These are phyloP conservation scores for Cataglyphis altisquamis DNA, from an alignment of 2,888 invertebrate species.

Conservation along the genomic window DNA sequence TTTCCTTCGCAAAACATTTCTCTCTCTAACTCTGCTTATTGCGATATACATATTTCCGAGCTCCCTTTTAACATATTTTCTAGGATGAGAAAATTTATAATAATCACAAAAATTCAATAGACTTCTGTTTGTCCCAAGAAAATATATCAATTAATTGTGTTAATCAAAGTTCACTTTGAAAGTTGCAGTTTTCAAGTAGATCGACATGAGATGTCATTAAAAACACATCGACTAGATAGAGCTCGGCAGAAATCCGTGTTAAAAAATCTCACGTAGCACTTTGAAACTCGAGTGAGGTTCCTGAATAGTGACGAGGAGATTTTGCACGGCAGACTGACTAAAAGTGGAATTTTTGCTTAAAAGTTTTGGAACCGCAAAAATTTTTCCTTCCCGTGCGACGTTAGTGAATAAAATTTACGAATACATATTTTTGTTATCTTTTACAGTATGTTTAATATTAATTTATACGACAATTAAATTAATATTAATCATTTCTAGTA, in stretches of 20 bases:
- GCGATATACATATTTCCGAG: not conserved
- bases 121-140: not conserved
- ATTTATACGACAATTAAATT: not conserved
- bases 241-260: constrained; percentile 10
- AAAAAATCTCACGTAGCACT: constrained; percentile 61
- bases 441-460: not conserved
- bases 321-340: constrained; percentile 35
- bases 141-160: constrained; percentile 21
- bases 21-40: not conserved
- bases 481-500: not conserved
- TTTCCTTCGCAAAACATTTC: constrained; percentile 15
- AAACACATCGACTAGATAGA: constrained; percentile 56
- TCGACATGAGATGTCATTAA: constrained; percentile 57
- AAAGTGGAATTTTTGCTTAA: constrained; percentile 26
- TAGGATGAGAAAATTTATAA: not conserved
- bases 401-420: not conserved
- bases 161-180: not conserved
- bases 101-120: not conserved
- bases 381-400: not conserved
- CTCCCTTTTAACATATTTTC: constrained; percentile 12
- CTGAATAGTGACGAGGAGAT: constrained; percentile 54
- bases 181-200: constrained; percentile 46
- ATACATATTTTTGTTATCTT: not conserved
- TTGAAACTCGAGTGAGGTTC: constrained; percentile 71
- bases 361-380: constrained; percentile 37